These are phyloP conservation scores for Anas platyrhynchos DNA, from an alignment of 2,113 vertebrate genomes.

Conservation along the genomic window DNA sequence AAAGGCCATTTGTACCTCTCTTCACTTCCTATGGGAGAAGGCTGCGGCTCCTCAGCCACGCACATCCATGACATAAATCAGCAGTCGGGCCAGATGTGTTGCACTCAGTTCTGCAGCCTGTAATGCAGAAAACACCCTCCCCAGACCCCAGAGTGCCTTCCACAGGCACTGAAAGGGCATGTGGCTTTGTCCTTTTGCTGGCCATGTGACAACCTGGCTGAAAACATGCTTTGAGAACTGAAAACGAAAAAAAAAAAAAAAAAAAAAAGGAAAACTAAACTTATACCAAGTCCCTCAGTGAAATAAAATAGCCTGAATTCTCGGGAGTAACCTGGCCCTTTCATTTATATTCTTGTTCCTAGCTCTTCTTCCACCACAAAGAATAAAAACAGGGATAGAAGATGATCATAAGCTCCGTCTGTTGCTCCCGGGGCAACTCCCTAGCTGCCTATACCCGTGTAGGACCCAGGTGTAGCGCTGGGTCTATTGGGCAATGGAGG, in stretches of 20 bases:
- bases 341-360: neutral
- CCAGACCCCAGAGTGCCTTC: neutral
- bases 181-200: neutral
- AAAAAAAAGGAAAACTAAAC: neutral
- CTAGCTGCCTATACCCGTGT: neutral
- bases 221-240: neutral
- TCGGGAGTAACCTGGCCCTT: neutral
- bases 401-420: neutral
- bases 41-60: neutral
- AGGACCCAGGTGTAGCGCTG: neutral
- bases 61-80: neutral
- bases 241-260: neutral
- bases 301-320: neutral
- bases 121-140: neutral
- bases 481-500: neutral
- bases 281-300: accelerated
- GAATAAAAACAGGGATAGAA: neutral
- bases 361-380: neutral
- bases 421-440: neutral
- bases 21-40: neutral
- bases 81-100: neutral
- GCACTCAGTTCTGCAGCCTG: neutral
- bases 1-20: neutral
- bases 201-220: neutral
- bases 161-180: accelerated